Percentiles rank a stretch among this genome's conserved stretches.
Conservation (phyloP, 2,888 invertebrate genomes). For the Cinara cedri region DNA sequence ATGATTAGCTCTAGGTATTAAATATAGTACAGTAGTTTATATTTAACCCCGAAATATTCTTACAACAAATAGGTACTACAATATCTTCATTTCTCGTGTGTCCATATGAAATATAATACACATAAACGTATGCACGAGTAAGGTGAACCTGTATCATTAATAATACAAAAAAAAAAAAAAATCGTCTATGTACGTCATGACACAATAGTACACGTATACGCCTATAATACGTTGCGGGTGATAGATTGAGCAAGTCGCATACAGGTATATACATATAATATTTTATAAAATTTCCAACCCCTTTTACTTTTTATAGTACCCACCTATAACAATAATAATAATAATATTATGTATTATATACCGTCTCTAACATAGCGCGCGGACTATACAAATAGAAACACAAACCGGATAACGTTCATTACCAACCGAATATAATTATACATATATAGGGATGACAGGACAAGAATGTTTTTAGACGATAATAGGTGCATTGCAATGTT, state of each 20-base stretch:
- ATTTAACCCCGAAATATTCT: background rate
- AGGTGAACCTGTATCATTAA: background rate
- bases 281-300: background rate
- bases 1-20: no score
- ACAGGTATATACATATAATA: no score
- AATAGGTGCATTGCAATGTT: no score
- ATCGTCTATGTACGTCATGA: background rate
- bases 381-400: no score
- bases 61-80: no score
- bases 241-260: background rate
- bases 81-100: no score
- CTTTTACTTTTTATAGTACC: no score
- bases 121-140: background rate
- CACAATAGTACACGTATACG: background rate
- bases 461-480: no score
- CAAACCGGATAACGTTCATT: no score
- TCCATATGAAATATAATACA: background rate
- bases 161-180: background rate
- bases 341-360: background rate
- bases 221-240: background rate
- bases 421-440: no score
- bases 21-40: background rate
- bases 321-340: background rate
- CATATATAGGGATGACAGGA: no score
- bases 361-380: no score